Evolutionary conservation across 1,140 invertebrate species (phyloP).

Genomic region (Cotesia typhae): DNA sequence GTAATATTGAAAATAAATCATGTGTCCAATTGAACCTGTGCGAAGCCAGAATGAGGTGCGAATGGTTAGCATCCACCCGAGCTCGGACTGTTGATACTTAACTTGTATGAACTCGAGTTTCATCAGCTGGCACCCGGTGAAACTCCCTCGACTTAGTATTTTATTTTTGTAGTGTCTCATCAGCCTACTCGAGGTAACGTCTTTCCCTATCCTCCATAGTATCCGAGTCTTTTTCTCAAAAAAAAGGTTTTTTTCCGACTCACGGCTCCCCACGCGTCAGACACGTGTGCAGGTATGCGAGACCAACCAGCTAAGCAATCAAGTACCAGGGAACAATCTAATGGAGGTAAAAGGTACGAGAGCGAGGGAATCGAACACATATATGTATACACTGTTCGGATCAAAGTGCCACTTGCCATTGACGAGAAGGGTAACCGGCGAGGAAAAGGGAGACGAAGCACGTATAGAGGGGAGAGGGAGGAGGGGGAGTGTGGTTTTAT

Average conservation of each 20-base stretch:
- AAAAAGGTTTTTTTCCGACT: slow-evolving; percentile 2
- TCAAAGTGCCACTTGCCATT: slow-evolving; percentile 25
- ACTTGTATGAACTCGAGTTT: neutral
- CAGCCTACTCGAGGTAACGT: neutral
- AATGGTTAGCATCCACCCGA: neutral
- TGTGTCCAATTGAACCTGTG: neutral
- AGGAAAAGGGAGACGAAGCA: no score
- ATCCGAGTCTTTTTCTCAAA: neutral
- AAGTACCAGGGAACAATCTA: no score
- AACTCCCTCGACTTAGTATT: neutral
- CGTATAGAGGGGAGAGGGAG: neutral
- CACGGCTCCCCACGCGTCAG: neutral
- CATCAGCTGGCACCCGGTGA: slow-evolving; percentile 35
- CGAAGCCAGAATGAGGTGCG: neutral
- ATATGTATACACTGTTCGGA: neutral
- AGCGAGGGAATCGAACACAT: no score
- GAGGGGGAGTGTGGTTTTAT: slow-evolving; percentile 5
- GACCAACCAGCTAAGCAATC: slow-evolving; percentile 15
- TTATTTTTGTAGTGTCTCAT: slow-evolving; percentile 13
- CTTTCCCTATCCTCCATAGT: neutral
- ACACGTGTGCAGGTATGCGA: slow-evolving; percentile 41
- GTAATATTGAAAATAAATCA: slow-evolving; percentile 20
- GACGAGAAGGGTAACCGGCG: slow-evolving; percentile 19
- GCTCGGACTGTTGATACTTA: no score
- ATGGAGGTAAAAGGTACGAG: slow-evolving; percentile 15